A percentile compares a stretch with the other conserved stretches of the same genome.
Conservation (phyloP, 2,797 vertebrate genomes). For the Enteromius fasciolatus region DNA sequence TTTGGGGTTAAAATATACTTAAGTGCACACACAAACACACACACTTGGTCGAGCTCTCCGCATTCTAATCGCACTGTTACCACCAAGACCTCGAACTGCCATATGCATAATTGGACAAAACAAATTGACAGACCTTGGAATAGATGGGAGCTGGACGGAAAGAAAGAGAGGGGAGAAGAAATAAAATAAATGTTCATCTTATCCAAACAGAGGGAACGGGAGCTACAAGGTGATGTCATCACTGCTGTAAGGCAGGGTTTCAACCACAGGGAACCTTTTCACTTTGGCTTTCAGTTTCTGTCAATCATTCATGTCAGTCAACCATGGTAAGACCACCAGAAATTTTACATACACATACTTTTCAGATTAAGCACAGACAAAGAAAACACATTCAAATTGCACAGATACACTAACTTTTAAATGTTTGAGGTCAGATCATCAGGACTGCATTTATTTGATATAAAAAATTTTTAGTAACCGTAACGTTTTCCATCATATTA, state of each 20-base stretch:
- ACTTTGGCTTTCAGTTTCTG: conserved; percentile 30
- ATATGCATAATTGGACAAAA: conserved; percentile 88
- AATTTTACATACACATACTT: conserved; percentile 9
- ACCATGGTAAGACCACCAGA: conserved; percentile 18
- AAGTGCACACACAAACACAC: conserved; percentile 59
- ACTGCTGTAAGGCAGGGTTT: conserved; percentile 13
- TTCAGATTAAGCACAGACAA: conserved; percentile 16
- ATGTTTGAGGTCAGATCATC: neutral
- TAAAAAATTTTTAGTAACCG: neutral
- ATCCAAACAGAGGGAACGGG: conserved; percentile 26
- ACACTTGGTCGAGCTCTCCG: neutral
- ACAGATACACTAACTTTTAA: neutral
- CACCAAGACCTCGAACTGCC: conserved; percentile 76
- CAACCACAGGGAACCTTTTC: conserved; percentile 18
- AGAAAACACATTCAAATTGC: neutral
- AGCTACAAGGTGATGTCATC: conserved; percentile 27
- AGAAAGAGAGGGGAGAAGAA: conserved; percentile 16
- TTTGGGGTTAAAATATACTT: conserved; percentile 16
- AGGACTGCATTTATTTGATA: neutral
- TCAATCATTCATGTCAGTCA: conserved; percentile 30
- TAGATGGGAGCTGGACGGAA: neutral
- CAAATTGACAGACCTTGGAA: conserved; percentile 64
- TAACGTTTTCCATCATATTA: neutral
- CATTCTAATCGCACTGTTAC: conserved; percentile 64
- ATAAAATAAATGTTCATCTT: conserved; percentile 30